Percentiles rank a stretch among this genome's conserved stretches.
These are phyloP conservation scores for Pasiphila rectangulata DNA, from an alignment of 2,888 invertebrate species.

Conservation along the genomic window DNA sequence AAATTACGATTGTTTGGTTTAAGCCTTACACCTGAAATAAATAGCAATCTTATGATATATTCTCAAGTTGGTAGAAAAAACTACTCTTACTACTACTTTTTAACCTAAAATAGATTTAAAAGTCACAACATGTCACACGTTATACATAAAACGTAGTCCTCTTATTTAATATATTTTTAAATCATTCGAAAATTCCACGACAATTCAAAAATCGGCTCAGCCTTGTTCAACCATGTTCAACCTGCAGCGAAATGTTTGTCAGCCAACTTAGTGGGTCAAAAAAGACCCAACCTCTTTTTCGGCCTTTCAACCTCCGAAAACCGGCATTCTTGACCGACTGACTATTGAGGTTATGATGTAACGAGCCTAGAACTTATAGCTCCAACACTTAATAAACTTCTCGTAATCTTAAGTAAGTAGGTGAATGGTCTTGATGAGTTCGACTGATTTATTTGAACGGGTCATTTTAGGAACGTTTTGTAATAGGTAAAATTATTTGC, in stretches of 20 bases:
- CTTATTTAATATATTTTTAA: too few species aligned
- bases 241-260: not conserved
- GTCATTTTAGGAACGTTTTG: conserved; percentile 21
- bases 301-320: conserved; percentile 18
- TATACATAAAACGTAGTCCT: too few species aligned
- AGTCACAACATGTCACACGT: too few species aligned
- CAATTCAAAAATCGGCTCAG: too few species aligned
- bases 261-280: conserved; percentile 3
- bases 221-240: too few species aligned
- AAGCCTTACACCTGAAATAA: too few species aligned
- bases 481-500: conserved; percentile 9
- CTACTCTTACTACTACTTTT: too few species aligned
- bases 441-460: conserved; percentile 22
- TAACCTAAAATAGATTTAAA: too few species aligned
- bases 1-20: too few species aligned
- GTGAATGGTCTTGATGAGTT: conserved; percentile 24
- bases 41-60: too few species aligned
- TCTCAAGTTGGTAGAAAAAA: too few species aligned
- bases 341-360: conserved; percentile 27
- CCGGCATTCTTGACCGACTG: conserved; percentile 28
- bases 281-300: conserved; percentile 9
- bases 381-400: conserved; percentile 32
- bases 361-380: conserved; percentile 34
- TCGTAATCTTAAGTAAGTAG: conserved; percentile 33
- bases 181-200: too few species aligned